Base-by-base conservation (phyloP, 2,888 invertebrate species). In the Drosophila prolongata region DNA sequence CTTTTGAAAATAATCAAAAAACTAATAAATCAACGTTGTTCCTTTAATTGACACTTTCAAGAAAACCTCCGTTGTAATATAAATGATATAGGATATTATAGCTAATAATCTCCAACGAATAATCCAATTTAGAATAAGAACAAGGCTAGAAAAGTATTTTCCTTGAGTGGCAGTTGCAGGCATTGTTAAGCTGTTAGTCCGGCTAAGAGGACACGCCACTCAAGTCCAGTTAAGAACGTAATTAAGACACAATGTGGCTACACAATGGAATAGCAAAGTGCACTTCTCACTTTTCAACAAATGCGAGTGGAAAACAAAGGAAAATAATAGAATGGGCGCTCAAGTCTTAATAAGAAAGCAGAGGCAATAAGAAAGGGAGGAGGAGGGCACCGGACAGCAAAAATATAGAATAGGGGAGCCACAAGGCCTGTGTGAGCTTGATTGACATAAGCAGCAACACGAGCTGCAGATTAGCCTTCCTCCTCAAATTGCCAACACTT, bases 201-300 rank as follows among this genome's bases (percentile, higher is more conserved):
- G 71, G 50, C 67, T 67, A 67, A 70, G 70, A 71, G 56, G 66
- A 70, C 61, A 70, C 61, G 61, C 71, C 70, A 71, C 71, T 71
- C 71, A 62, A 77, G 80, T 50, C 75, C 62, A 68, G 59, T 68
- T 74, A 71, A 71, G 74, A 71, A 57, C 69, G 75, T 82, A 83
- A 86, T 83, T 86, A 86, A 86, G 74, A 75, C 77, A 83, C 86
- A 83, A 83, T 80, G 78, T 74, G 59, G 64, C 73, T 74, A 73
- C 71, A 80, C 76, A 81, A 79, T 78, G 69, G 73, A 64, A 64
- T 53, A 54, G 62, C 55, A 60, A 75, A 85, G 83, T 80, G 82
- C 86, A 83, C 80, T 83, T 80, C 61, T 56, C 75, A 73, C 79
- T 75, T 72, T 81, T 66, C 65, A 72, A 61, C 74, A 77, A 79